Base-by-base conservation (phyloP, 2,888 invertebrate species). In the Caenorhabditis zanzibari region DNA sequence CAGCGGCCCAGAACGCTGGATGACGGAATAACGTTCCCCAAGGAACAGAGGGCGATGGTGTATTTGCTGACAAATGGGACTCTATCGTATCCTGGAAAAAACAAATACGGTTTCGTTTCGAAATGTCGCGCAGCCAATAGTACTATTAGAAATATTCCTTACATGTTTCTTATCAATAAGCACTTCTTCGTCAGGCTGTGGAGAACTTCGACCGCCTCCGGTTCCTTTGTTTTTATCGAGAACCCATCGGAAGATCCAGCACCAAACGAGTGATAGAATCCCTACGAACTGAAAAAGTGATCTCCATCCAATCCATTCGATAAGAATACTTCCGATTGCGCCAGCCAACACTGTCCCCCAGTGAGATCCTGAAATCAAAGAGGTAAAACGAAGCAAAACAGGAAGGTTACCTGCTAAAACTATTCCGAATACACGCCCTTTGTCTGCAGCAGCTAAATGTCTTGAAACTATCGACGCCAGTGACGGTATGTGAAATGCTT, bases 401-500 rank as follows among this genome's bases (percentile, higher is more conserved):
- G n/a, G n/a, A n/a, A n/a, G n/a, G n/a, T n/a, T n/a, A 66, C 66
- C 95, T 16, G 95, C 94, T 35, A 95, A 94, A 73, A 95, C 93
- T 85, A 95, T 92, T 81, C 95, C 95, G 92, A 95, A 95, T 84
- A 95, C 95, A 59, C 95, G 94, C 54, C 95, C 94, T 85, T 95
- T 94, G 89, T 95, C 95, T 77, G 93, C 93, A 86, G 95, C 94
- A 49, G 94, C 94, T 71, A 95, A 93, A 92, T 95, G 94, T 92
- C 94, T 94, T 88, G 95, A 95, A 61, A 95, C 94, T 69, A 95
- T 92, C 90, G 95, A 95, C 69, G 95, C 95, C 94, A 95, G 94
- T 88, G 95, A 94, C 66, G 95, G 95, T 93, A 95, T 95, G 92
- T 95, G 95, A 58, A 95, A 94, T 71, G 95, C 95, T 93, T 95